Evolutionary conservation across 2,113 vertebrate species (phyloP).

Genomic region (Aythya baeri): DNA sequence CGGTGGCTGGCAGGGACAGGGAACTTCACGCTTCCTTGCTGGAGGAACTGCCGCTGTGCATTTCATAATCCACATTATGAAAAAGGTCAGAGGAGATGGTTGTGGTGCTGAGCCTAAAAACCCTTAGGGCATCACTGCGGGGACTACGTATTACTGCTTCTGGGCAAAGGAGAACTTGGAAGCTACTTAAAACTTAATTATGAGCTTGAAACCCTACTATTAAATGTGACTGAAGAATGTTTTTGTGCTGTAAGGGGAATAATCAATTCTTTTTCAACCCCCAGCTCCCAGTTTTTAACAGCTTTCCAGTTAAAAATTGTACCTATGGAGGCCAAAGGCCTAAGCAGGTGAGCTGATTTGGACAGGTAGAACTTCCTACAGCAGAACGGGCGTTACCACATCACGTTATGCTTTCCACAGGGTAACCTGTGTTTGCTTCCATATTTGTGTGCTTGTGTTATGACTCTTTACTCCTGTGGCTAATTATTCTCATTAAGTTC

Average conservation of each 20-base stretch:
- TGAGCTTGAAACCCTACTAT: background rate
- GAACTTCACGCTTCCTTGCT: background rate
- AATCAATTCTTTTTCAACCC: background rate
- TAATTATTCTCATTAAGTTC: background rate
- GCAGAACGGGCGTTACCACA: background rate
- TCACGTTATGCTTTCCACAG: background rate
- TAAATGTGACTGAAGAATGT: rapidly evolving
- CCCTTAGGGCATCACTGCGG: background rate
- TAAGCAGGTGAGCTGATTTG: rapidly evolving
- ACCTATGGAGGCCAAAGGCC: background rate
- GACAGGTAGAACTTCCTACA: rapidly evolving
- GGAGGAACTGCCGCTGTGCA: background rate
- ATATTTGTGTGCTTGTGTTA: background rate
- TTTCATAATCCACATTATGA: rapidly evolving
- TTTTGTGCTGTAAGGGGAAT: background rate
- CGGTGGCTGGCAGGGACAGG: background rate
- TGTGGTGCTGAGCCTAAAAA: background rate
- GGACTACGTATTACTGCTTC: rapidly evolving
- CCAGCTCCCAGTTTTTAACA: background rate
- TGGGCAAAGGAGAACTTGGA: background rate
- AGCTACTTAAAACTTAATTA: background rate
- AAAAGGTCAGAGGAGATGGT: background rate
- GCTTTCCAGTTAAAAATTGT: background rate
- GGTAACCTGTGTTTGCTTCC: background rate
- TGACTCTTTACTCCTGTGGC: background rate